Evolutionary conservation across 2,888 invertebrate genomes (phyloP), one percentile per base, ranked within the genome.

Genomic region (Thereva unica): DNA sequence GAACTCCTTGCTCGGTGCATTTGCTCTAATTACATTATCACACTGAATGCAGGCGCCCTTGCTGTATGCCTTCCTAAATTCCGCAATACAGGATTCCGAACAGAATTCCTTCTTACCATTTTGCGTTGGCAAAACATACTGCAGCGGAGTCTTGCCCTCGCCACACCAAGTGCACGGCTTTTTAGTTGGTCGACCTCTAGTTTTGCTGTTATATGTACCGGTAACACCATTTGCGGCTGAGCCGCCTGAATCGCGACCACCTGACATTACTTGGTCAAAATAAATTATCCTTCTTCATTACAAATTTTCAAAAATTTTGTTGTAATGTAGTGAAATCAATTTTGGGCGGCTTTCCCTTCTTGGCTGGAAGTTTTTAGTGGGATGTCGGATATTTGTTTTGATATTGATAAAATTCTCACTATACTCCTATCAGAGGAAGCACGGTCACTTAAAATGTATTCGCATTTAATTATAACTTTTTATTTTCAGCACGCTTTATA

Each of bases 21-120:
- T 87, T 56, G 91, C 90, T 3, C 78, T 75, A 73, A 95, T 92
- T 69, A 92, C 91, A 82, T 91, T 93, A 81, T 93, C 93, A 82
- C 95, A 95, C 77, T 91, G 88, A 69, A 90, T 85, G 78, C 95
- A 95, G 55, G 92, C 90, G 67, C 93, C 93, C 82, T 93, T 91
- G 74, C 89, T 88, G 75, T 92, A 92, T 1, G 93, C 93, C 78
- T 93, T 93, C 63, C 94, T 87, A 78, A 93, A 95, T 82, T 93
- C 93, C 1, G 91, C 88, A 54, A 95, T 85, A 81, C 95, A 95
- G 40, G 89, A 90, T 80, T 93, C 93, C 0, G 95, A 93, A 80
- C 95, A 95, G 80, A 95, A 95, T 77, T 94, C 94, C 76, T 93
- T 94, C 76, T 93, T 94, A 8, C 93, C 93, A 78, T 92, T 90